Conservation (phyloP, 2,113 vertebrate genomes). For the Microcebus ravelobensis region DNA sequence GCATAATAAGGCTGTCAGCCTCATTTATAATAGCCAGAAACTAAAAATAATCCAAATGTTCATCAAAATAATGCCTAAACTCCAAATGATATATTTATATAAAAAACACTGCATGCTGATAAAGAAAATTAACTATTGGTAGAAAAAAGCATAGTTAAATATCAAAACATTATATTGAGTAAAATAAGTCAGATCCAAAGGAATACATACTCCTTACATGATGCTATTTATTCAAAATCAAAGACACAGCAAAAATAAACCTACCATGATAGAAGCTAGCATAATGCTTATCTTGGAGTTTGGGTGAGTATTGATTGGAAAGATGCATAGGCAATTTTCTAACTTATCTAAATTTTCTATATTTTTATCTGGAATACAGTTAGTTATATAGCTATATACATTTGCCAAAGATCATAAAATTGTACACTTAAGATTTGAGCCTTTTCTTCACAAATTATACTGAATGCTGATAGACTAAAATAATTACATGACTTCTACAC, state of each 20-base stretch:
- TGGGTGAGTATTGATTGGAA: not conserved
- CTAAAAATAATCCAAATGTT: not conserved
- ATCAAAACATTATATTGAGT: not conserved
- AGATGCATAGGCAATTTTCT: not conserved
- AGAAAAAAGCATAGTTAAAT: not conserved
- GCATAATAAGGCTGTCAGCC: not conserved
- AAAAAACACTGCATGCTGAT: not conserved
- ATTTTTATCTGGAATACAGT: not conserved
- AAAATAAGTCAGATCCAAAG: not conserved
- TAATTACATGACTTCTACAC: not conserved
- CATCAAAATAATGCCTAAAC: not conserved
- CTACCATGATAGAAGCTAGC: not conserved
- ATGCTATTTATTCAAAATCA: not conserved
- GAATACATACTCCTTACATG: not conserved
- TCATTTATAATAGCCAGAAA: not conserved
- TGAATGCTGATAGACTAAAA: not conserved
- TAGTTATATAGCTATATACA: not conserved
- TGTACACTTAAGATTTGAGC: not conserved
- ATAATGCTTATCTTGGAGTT: not conserved
- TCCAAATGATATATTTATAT: not conserved
- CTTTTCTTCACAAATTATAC: not conserved
- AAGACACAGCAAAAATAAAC: not conserved
- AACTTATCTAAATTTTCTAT: not conserved
- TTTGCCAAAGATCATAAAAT: not conserved
- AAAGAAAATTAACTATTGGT: not conserved